Evolutionary conservation across 2,888 invertebrate genomes (phyloP).

Genomic region (Sminthurinus aureus): DNA sequence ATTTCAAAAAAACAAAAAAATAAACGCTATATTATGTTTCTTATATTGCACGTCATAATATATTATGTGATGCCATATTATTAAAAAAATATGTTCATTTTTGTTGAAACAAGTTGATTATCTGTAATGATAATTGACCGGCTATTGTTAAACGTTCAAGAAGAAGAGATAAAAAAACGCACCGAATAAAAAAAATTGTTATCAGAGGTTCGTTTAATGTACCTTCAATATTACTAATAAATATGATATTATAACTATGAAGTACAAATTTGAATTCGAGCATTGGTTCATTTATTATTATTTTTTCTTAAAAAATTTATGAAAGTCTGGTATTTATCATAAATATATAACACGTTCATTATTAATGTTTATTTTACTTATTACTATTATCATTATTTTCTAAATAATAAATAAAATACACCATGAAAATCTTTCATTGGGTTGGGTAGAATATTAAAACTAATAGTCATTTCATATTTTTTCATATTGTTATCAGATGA

Average conservation of each 20-base stretch:
- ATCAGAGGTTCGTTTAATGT: not conserved
- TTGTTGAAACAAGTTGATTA: too few relatives aligned
- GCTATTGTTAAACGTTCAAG: too few relatives aligned
- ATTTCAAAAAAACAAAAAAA: too few relatives aligned
- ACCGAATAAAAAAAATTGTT: too few relatives aligned
- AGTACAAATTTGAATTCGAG: too few relatives aligned
- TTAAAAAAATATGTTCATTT: too few relatives aligned
- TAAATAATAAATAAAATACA: not conserved
- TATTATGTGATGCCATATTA: too few relatives aligned
- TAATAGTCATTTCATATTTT: not conserved
- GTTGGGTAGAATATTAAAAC: not conserved
- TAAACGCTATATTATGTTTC: too few relatives aligned
- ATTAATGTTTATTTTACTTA: not conserved
- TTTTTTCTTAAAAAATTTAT: not conserved
- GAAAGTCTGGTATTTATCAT: not conserved
- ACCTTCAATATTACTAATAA: slow-evolving; percentile 5
- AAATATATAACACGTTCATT: not conserved
- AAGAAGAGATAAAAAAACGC: too few relatives aligned
- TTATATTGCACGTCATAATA: too few relatives aligned
- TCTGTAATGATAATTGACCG: too few relatives aligned
- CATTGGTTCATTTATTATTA: not conserved
- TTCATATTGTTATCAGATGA: not conserved
- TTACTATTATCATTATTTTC: not conserved
- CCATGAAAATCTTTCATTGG: not conserved
- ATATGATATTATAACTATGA: not conserved